Evolutionary conservation across 2,888 invertebrate species (phyloP).

Genomic region (Sipunculus nudus): DNA sequence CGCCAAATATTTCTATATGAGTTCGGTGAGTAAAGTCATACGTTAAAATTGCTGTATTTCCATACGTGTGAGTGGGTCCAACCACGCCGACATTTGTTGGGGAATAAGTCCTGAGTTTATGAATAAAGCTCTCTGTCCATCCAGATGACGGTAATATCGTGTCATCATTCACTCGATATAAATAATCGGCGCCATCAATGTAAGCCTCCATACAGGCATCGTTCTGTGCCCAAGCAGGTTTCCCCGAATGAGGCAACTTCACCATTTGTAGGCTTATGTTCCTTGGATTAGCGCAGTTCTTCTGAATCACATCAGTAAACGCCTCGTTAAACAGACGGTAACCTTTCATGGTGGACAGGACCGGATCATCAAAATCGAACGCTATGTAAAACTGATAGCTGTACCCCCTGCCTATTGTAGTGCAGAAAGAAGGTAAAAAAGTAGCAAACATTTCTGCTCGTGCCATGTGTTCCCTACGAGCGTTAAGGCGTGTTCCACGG

Average conservation of each 20-base stretch:
- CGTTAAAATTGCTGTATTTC: no score
- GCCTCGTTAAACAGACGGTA: constrained; percentile 3
- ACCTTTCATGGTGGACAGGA: constrained; percentile 8
- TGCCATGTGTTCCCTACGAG: no score
- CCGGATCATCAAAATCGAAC: constrained; percentile 28
- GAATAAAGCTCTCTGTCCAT: constrained; percentile 31
- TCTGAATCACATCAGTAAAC: constrained; percentile 5
- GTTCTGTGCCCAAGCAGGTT: constrained; percentile 45
- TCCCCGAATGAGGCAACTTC: constrained; percentile 25
- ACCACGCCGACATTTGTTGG: no score
- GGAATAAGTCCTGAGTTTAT: no score
- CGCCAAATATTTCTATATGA: no score
- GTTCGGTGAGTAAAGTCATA: no score
- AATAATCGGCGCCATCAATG: constrained; percentile 33
- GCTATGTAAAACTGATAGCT: constrained; percentile 39
- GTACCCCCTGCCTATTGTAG: constrained; percentile 20
- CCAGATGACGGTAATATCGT: constrained; percentile 8
- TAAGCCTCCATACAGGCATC: constrained; percentile 44
- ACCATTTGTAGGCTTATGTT: constrained; percentile 33
- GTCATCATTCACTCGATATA: constrained; percentile 40
- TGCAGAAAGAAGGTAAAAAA: constrained; percentile 38
- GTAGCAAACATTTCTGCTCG: no score
- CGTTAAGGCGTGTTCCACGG: no score
- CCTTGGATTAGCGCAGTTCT: constrained; percentile 5
- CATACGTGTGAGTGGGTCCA: no score